phyloP scores from a whole-genome alignment of 2,888 invertebrate species.

The Zhengitettix transpicula region DNA sequence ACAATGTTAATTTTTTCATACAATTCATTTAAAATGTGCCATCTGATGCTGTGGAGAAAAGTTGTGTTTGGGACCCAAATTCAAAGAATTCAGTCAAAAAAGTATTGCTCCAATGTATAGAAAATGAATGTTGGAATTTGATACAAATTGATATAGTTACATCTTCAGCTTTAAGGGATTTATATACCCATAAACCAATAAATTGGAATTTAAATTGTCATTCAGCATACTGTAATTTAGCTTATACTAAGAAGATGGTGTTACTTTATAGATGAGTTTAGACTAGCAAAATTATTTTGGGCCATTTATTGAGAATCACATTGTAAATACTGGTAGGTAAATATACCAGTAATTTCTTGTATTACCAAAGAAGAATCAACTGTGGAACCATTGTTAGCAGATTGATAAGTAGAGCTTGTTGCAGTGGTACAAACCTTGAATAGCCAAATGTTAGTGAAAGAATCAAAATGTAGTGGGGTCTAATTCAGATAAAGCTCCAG shows the following conservation, averaged over 20 bases:
- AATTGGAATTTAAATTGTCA: neutral
- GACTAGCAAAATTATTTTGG: conserved; percentile 4
- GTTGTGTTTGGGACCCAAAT: too few relatives aligned
- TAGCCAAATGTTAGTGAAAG: conserved; percentile 14
- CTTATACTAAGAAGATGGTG: neutral
- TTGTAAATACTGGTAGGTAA: conserved; percentile 5
- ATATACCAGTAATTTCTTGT: conserved; percentile 8
- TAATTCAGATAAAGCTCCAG: conserved; percentile 9
- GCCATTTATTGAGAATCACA: conserved; percentile 8
- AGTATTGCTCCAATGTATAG: neutral
- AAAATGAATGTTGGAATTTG: neutral
- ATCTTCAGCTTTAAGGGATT: conserved; percentile 1
- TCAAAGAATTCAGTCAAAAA: neutral
- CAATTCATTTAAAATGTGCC: too few relatives aligned
- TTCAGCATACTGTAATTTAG: neutral
- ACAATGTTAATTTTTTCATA: too few relatives aligned
- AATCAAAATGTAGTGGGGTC: conserved; percentile 13
- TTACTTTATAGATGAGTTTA: neutral
- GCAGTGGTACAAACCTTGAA: conserved; percentile 13
- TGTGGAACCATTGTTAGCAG: conserved; percentile 11
- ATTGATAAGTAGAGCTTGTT: conserved; percentile 11
- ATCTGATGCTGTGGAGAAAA: too few relatives aligned
- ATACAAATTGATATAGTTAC: neutral
- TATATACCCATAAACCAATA: neutral
- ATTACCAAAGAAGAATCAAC: conserved; percentile 15